phyloP scores from a whole-genome alignment of 2,888 invertebrate species.

The Xestoiulus laeticollis region DNA sequence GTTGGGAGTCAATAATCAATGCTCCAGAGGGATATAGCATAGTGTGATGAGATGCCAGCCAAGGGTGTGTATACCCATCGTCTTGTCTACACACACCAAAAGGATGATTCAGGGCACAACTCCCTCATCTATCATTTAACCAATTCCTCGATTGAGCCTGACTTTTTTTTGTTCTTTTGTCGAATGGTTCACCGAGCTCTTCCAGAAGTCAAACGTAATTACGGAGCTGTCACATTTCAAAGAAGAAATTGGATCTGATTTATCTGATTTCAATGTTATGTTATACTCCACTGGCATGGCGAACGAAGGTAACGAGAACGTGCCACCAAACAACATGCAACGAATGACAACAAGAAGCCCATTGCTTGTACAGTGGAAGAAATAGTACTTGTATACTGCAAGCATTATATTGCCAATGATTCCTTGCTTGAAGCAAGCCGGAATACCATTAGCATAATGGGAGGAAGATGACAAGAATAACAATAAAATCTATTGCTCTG shows the following conservation, averaged over 20 bases:
- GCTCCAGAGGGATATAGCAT: neutral
- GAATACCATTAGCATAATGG: neutral
- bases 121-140: slow-evolving; percentile 20
- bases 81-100: neutral
- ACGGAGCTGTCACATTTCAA: neutral
- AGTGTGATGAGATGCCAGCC: neutral
- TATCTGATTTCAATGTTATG: slow-evolving; percentile 7
- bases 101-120: slow-evolving; percentile 11
- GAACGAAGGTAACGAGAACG: neutral
- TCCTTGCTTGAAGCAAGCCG: neutral
- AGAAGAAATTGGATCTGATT: slow-evolving; percentile 20
- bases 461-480: neutral
- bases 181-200: neutral
- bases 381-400: neutral
- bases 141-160: slow-evolving; percentile 19
- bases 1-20: slow-evolving; percentile 7
- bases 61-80: neutral
- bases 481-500: neutral
- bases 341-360: neutral
- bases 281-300: neutral
- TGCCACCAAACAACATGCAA: slow-evolving; percentile 3
- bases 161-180: slow-evolving; percentile 24
- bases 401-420: neutral
- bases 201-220: slow-evolving; percentile 20
- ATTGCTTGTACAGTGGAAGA: neutral